phyloP scores from a whole-genome alignment of 2,113 vertebrate genomes.

The Struthidea cinerea region DNA sequence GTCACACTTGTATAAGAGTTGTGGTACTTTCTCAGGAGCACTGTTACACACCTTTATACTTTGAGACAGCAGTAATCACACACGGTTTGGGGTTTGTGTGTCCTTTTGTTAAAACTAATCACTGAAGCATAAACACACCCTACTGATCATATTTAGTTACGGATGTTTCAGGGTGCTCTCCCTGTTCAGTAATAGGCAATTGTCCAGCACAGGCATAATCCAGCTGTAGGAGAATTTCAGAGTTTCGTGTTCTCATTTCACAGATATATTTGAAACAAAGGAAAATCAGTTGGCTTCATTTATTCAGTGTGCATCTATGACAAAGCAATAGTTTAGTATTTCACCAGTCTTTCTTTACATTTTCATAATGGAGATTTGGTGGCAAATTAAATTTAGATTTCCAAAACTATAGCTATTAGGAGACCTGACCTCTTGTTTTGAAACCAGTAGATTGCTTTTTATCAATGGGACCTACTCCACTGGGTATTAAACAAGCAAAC shows the following conservation, averaged over 20 bases:
- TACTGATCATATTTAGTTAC: not conserved
- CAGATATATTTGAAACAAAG: not conserved
- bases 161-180: not conserved
- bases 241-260: not conserved
- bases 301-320: not conserved
- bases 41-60: accelerated
- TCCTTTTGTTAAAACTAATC: not conserved
- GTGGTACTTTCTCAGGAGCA: not conserved
- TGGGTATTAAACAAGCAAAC: not conserved
- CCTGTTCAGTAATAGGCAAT: not conserved
- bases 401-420: not conserved
- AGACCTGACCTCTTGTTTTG: not conserved
- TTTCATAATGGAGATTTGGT: not conserved
- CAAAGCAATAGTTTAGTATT: not conserved
- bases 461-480: not conserved
- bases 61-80: not conserved
- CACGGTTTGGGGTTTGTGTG: not conserved
- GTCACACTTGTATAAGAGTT: not conserved
- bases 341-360: not conserved
- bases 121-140: not conserved
- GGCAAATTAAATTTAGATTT: not conserved
- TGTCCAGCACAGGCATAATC: not conserved
- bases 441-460: not conserved
- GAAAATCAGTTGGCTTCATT: not conserved
- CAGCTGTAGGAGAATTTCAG: not conserved